Conservation (phyloP, 2,888 invertebrate genomes). For the Drosophila mayaguana region DNA sequence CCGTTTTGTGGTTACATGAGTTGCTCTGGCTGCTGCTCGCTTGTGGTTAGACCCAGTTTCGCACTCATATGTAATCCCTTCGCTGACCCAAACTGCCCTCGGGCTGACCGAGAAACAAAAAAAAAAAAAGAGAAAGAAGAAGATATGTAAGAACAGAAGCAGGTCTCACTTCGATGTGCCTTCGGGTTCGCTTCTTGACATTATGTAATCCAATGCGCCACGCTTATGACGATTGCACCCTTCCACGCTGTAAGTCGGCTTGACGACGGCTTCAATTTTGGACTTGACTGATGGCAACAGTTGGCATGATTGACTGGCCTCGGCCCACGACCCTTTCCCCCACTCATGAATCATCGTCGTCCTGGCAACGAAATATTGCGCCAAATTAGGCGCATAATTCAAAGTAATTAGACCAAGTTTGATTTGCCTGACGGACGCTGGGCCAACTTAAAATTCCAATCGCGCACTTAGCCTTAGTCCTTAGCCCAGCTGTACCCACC, state of each 20-base stretch:
- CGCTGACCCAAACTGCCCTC: constrained; percentile 61
- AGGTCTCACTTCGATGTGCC: constrained; percentile 10
- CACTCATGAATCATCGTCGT: constrained; percentile 78
- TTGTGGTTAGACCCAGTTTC: constrained; percentile 57
- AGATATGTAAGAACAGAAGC: background rate
- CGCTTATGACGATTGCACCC: constrained; percentile 49
- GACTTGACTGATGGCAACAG: constrained; percentile 74
- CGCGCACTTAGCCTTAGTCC: constrained; percentile 10
- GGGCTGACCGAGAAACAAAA: constrained; percentile 37
- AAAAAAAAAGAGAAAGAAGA: background rate
- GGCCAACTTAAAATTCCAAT: constrained; percentile 55
- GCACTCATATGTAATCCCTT: constrained; percentile 54
- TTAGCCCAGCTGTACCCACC: constrained; percentile 18
- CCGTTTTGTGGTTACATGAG: constrained; percentile 69
- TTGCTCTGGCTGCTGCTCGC: constrained; percentile 18
- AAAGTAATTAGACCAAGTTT: constrained; percentile 73
- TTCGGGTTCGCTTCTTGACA: constrained; percentile 22
- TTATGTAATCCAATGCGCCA: constrained; percentile 67
- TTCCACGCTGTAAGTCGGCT: constrained; percentile 33
- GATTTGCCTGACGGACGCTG: constrained; percentile 32
- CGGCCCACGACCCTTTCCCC: constrained; percentile 8
- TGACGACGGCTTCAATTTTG: constrained; percentile 58
- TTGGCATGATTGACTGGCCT: constrained; percentile 71
- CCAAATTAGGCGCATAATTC: constrained; percentile 81
- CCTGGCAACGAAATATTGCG: constrained; percentile 71